A percentile compares a stretch with the other conserved stretches of the same genome.
These are phyloP conservation scores for Gouania willdenowi DNA, from an alignment of 2,797 vertebrate genomes.

Conservation along the genomic window DNA sequence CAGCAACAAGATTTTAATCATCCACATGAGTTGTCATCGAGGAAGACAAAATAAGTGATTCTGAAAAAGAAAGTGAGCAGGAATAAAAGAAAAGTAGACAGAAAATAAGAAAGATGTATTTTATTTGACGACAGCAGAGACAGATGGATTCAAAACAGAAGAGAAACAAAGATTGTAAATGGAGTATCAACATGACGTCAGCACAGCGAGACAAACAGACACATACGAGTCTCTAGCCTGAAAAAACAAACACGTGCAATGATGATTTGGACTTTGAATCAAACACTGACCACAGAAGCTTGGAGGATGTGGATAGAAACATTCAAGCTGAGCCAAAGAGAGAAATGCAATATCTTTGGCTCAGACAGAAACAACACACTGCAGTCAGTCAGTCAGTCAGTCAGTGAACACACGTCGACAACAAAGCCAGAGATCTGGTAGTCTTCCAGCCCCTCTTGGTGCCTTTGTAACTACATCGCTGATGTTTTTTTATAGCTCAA, in stretches of 20 bases:
- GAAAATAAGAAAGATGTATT: conserved; percentile 31
- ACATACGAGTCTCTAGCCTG: conserved; percentile 7
- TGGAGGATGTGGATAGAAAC: not conserved
- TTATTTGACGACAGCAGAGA: conserved; percentile 49
- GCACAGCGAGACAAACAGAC: conserved; percentile 6
- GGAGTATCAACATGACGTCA: conserved; percentile 6
- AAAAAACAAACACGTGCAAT: not conserved
- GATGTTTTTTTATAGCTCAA: conserved; percentile 39
- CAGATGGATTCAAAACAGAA: conserved; percentile 15
- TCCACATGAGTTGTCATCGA: not conserved
- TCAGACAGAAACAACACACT: conserved; percentile 29
- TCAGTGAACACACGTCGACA: conserved; percentile 40
- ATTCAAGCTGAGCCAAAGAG: conserved; percentile 9
- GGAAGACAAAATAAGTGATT: not conserved
- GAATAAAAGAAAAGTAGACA: conserved; percentile 40
- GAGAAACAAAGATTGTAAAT: conserved; percentile 23
- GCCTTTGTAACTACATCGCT: conserved; percentile 33
- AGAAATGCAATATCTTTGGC: conserved; percentile 38
- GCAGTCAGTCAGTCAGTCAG: conserved; percentile 34
- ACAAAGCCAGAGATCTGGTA: conserved; percentile 44
- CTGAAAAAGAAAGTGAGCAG: not conserved
- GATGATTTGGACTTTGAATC: not conserved
- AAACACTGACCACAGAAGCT: conserved; percentile 22
- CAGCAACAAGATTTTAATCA: not conserved
- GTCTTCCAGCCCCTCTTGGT: conserved; percentile 37